Conservation (phyloP, 1,140 invertebrate species). For the Apis dorsata region DNA sequence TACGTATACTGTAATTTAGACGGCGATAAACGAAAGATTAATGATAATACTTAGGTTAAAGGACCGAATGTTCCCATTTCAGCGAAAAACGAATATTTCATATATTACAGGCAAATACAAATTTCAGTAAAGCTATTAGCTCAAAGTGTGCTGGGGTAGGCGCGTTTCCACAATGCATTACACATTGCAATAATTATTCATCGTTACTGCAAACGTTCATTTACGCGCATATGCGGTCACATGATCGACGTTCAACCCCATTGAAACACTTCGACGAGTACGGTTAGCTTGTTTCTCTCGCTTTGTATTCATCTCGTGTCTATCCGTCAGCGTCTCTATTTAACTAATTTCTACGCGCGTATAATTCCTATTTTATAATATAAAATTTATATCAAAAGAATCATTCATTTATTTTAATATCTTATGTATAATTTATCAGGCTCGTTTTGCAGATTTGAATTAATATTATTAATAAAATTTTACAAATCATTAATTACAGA, state of each 20-base stretch:
- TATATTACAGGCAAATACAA: constrained; percentile 41
- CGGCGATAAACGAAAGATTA: not conserved
- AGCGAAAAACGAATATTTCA: constrained; percentile 20
- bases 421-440: not conserved
- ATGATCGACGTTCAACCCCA: constrained; percentile 46
- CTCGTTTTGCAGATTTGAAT: too few relatives aligned
- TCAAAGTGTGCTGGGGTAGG: constrained; percentile 28
- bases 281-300: constrained; percentile 25
- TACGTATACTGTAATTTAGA: not conserved
- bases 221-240: constrained; percentile 41
- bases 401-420: not conserved
- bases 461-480: too few relatives aligned
- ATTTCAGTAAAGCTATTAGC: constrained; percentile 53
- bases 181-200: constrained; percentile 45
- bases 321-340: constrained; percentile 18
- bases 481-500: too few relatives aligned
- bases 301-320: constrained; percentile 14
- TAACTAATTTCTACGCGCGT: not conserved
- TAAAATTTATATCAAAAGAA: not conserved
- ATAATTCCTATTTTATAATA: not conserved
- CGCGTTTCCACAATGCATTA: constrained; percentile 50
- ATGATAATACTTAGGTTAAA: not conserved
- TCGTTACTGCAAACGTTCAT: constrained; percentile 45
- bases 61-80: not conserved
- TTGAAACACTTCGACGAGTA: constrained; percentile 47